Base-by-base conservation (phyloP, 2,113 vertebrate species). In the Rhinopomastus cyanomelas region DNA sequence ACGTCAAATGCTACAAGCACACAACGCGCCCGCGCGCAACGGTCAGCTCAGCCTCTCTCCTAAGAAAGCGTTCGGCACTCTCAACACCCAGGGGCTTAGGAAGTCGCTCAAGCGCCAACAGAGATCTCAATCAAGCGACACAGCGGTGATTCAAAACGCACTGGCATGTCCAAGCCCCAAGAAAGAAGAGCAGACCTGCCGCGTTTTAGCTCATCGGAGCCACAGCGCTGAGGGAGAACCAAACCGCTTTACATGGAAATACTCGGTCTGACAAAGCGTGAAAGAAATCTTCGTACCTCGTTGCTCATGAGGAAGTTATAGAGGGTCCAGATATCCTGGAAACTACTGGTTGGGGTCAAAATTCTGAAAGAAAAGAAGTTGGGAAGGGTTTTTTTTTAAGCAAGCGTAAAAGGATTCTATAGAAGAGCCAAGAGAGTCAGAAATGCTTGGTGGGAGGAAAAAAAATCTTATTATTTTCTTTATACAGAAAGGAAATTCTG, bases 241-340 rank as follows among this genome's bases (percentile, higher is more conserved):
- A 14, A 67, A n/a, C 32, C 64, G 27, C 30, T 32, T 55, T 5
- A 77, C 87, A 42, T 66, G 34, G 72, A n/a, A 46, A 64, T 15
- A 19, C 10, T 12, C 25, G 55, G 32, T 36, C 32, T 44, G 27
- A n/a, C 36, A 62, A 20, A 88, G 52, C 16, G 44, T 48, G 20
- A 62, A 21, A 88, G 49, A 89, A 85, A 88, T 77, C 53, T n/a
- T 96, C 97, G 77, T 96, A 99, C 98, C 98, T 98, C 91, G 48
- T 96, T 96, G 56, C 97, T 97, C 73, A 92, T 91, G 81, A 99
- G 96, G 88, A 98, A 95, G 72, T 90, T 96, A 93, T 99, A 98
- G 55, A 99, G 98, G 3, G 92, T 93, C 95, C 98, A 98, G 81
- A 97, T 96, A 85, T 99, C 98, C 62, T 98, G 97, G 94, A 97